phyloP scores from a whole-genome alignment of 1,140 invertebrate species.

The Pygmarrhopalites habei region DNA sequence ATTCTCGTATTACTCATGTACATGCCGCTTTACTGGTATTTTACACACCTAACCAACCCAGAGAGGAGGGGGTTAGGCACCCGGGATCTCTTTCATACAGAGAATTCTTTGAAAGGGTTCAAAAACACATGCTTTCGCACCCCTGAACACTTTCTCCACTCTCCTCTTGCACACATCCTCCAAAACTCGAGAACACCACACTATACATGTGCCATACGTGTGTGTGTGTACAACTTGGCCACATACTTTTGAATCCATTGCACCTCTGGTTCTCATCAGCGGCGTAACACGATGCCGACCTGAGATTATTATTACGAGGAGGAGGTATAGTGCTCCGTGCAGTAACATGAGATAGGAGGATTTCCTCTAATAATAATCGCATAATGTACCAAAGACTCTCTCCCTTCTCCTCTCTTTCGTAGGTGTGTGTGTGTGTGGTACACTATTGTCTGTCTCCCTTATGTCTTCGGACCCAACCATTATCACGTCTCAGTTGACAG shows the following conservation, averaged over 20 bases:
- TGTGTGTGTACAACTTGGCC: too few relatives aligned
- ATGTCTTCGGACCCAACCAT: too few relatives aligned
- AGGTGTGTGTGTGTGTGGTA: too few relatives aligned
- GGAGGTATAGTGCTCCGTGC: conserved; percentile 14
- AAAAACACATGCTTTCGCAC: not conserved
- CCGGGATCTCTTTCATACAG: too few relatives aligned
- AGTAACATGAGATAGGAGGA: conserved; percentile 21
- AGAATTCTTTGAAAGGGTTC: not conserved
- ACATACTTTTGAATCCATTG: too few relatives aligned
- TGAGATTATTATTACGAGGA: not conserved
- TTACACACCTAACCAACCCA: too few relatives aligned
- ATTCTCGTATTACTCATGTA: conserved; percentile 31
- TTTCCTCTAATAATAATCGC: conserved; percentile 15
- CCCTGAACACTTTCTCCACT: not conserved
- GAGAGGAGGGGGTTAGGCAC: not conserved
- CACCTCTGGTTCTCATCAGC: not conserved
- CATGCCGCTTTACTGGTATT: too few relatives aligned
- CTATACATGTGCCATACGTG: too few relatives aligned
- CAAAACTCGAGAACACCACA: too few relatives aligned
- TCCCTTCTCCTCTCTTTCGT: not conserved
- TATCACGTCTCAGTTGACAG: too few relatives aligned
- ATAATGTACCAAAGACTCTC: conserved; percentile 7
- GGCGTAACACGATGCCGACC: not conserved
- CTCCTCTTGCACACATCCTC: not conserved
- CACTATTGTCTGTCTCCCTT: too few relatives aligned